Evolutionary conservation across 23 tunicate genomes (phyloP), one percentile per base, ranked within the genome.

Genomic region (Trididemnum miniatum): DNA sequence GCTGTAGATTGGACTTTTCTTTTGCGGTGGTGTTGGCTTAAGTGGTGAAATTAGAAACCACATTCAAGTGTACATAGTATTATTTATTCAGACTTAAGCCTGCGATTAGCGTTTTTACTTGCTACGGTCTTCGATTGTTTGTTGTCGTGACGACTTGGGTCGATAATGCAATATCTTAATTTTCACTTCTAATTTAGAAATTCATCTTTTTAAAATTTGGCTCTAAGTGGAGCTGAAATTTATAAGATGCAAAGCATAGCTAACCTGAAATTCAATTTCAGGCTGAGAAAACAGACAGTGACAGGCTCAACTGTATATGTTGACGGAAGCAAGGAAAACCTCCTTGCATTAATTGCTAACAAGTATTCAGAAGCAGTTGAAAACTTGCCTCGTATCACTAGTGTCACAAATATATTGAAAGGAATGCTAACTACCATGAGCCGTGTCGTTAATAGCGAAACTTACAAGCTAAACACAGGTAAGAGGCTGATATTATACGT

Each of bases 401-500:
- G 77, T 30, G 66, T 87, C 49, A 32, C 83, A 9, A 30, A 51
- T 2, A 87, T 84, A 32, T 30, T 87, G 35, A 24, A 82, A 31
- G 44, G 69, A 65, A 52, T 87, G 5, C 82, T 87, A 1, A 51
- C 29, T 35, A 67, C 80, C 0, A 87, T 87, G 85, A 72, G 62
- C 18, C 31, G 67, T 24, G 71, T 87, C 35, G 81, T 81, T 0
- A 40, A 63, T 35, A 80, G 80, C 28, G 91, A 80, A 0, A 38
- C 60, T 20, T 87, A 87, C 78, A 87, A 80, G 35, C 91, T 87
- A 76, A 80, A 87, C 39, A 66, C 91, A 34, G 91, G 91, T 87
- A 33, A 20, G 69, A n/a, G n/a, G n/a, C n/a, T n/a, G n/a, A n/a
- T n/a, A n/a, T n/a, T n/a, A n/a, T n/a, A n/a, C n/a, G n/a, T n/a